A percentile compares a stretch with the other conserved stretches of the same genome.
phyloP scores from a whole-genome alignment of 1,140 invertebrate genomes.

The Caenorhabditis remanei region DNA sequence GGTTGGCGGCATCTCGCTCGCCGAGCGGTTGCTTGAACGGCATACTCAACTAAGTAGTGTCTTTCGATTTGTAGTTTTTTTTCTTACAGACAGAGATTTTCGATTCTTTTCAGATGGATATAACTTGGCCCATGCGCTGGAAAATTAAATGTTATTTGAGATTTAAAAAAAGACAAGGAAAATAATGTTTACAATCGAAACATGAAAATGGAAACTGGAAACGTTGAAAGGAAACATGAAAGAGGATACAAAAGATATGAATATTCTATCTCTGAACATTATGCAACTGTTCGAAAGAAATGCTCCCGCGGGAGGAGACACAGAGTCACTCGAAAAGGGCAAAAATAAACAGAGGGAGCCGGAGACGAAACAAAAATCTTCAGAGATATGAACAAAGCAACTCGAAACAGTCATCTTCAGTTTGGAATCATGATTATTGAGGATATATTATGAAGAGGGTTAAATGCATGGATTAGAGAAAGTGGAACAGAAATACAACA shows the following conservation, averaged over 20 bases:
- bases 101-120: not conserved
- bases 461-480: not conserved
- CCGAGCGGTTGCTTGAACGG: conserved; percentile 74
- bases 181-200: not conserved
- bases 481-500: not conserved
- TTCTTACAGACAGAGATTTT: not conserved
- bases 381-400: conserved; percentile 33
- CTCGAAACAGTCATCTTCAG: not conserved
- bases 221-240: not conserved
- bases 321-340: conserved; percentile 25
- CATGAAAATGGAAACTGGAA: not conserved
- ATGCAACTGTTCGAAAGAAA: not conserved
- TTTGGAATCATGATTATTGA: not conserved
- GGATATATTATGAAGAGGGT: not conserved
- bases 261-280: conserved; percentile 39
- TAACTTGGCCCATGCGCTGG: conserved; percentile 39
- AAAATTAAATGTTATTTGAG: not conserved
- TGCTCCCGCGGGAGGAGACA: not conserved
- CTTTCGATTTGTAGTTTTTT: not conserved
- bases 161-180: not conserved
- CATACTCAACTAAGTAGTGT: conserved; percentile 64
- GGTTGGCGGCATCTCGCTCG: conserved; percentile 70
- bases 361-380: conserved; percentile 26
- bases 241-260: conserved; percentile 10
- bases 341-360: conserved; percentile 39